Percentiles rank a stretch among this genome's conserved stretches.
These are phyloP conservation scores for Verasper variegatus DNA, from an alignment of 2,113 vertebrate species.

Conservation along the genomic window DNA sequence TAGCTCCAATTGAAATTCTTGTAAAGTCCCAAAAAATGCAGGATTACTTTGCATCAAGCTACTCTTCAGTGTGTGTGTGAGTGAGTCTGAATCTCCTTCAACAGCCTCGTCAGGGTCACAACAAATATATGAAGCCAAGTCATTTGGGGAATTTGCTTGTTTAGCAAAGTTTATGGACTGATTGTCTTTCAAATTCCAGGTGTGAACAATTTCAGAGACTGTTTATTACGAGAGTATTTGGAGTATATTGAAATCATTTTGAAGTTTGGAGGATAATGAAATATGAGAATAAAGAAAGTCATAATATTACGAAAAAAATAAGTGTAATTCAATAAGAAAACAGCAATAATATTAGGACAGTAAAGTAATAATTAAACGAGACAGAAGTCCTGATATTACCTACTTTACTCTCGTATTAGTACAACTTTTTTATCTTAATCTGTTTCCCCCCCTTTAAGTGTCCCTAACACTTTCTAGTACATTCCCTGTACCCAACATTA, in stretches of 20 bases:
- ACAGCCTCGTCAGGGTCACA: neutral
- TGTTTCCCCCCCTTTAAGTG: neutral
- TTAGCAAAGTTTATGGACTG: neutral
- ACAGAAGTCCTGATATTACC: too few species aligned
- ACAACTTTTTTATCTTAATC: neutral
- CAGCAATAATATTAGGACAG: too few species aligned
- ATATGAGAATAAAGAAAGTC: too few species aligned
- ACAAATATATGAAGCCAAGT: neutral
- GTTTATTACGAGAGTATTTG: too few species aligned
- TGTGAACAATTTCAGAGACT: neutral
- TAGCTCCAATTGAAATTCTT: constrained; percentile 78
- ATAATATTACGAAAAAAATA: too few species aligned
- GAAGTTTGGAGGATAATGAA: too few species aligned
- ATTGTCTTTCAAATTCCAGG: too few species aligned
- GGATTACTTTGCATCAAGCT: constrained; percentile 69
- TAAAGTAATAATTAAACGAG: too few species aligned
- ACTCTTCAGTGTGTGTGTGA: constrained; percentile 9
- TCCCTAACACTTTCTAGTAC: neutral
- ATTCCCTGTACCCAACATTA: neutral
- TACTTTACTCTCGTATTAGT: too few species aligned
- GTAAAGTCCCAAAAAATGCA: constrained; percentile 62
- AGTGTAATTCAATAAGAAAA: too few species aligned
- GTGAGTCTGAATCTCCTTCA: constrained; percentile 29
- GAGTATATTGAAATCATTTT: too few species aligned
- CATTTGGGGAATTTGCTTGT: neutral